Conservation (phyloP, 2,113 vertebrate genomes). For the Dasyprocta punctata region DNA sequence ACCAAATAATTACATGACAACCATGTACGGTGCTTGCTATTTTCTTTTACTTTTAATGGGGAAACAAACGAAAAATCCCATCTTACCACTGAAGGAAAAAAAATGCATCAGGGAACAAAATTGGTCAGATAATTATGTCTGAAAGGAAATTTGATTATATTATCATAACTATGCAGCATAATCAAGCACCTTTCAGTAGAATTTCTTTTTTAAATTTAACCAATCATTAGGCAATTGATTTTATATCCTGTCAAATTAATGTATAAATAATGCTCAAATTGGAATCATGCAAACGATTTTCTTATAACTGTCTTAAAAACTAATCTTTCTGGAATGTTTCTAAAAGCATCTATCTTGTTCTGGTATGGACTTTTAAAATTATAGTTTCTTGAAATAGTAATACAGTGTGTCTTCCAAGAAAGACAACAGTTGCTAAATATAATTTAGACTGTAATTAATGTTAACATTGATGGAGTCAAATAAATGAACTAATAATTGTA, state of each 20-base stretch:
- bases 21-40: background rate
- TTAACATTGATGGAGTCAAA: conserved; percentile 80
- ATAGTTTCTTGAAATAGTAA: conserved; percentile 57
- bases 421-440: conserved; percentile 80
- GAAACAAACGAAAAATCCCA: conserved; percentile 44
- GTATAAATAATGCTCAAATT: conserved; percentile 67
- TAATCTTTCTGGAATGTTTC: conserved; percentile 39
- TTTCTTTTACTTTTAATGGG: conserved; percentile 49
- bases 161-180: conserved; percentile 68
- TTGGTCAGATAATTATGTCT: conserved; percentile 59
- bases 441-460: conserved; percentile 78
- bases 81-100: background rate
- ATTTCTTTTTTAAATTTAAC: conserved; percentile 71
- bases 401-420: conserved; percentile 68
- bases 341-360: conserved; percentile 3
- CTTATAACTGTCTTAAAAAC: conserved; percentile 53
- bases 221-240: conserved; percentile 78
- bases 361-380: conserved; percentile 63
- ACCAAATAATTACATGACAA: conserved; percentile 53
- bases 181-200: conserved; percentile 72
- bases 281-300: conserved; percentile 54
- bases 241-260: conserved; percentile 76
- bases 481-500: conserved; percentile 79
- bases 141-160: conserved; percentile 76
- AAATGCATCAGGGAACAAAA: conserved; percentile 50